Conservation (phyloP, 2,113 vertebrate genomes). For the Gymnorhina tibicen region DNA sequence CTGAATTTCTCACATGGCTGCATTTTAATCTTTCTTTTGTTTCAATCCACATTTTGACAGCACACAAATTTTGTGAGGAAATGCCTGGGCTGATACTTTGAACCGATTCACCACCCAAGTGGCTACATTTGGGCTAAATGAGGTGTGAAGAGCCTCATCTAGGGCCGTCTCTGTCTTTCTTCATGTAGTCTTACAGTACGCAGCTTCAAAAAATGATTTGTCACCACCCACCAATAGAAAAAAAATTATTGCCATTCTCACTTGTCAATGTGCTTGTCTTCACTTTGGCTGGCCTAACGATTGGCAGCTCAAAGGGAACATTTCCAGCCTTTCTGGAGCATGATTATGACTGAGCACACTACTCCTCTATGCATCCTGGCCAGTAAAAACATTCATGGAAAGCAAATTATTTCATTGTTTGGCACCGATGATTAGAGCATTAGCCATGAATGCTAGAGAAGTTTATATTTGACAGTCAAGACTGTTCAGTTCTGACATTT, state of each 20-base stretch:
- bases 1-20: constrained; percentile 41
- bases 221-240: constrained; percentile 93
- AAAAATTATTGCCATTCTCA: constrained; percentile 93
- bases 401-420: constrained; percentile 77
- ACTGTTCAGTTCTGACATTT: constrained; percentile 56
- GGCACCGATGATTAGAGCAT: constrained; percentile 68
- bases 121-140: constrained; percentile 96
- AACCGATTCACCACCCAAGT: constrained; percentile 93
- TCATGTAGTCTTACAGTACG: constrained; percentile 67
- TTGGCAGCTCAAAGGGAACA: constrained; percentile 76
- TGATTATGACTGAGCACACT: constrained; percentile 68
- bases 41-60: constrained; percentile 79
- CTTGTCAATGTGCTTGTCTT: constrained; percentile 89
- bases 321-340: constrained; percentile 72
- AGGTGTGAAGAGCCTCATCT: constrained; percentile 94
- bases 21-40: constrained; percentile 65
- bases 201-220: constrained; percentile 87
- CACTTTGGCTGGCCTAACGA: constrained; percentile 74
- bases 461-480: constrained; percentile 61
- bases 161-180: constrained; percentile 80
- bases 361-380: constrained; percentile 61
- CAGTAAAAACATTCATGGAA: constrained; percentile 73
- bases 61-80: constrained; percentile 78
- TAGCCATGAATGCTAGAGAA: constrained; percentile 57
- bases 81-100: constrained; percentile 82